Evolutionary conservation across 2,888 invertebrate species (phyloP).

Genomic region (Geotrupes spiniger): DNA sequence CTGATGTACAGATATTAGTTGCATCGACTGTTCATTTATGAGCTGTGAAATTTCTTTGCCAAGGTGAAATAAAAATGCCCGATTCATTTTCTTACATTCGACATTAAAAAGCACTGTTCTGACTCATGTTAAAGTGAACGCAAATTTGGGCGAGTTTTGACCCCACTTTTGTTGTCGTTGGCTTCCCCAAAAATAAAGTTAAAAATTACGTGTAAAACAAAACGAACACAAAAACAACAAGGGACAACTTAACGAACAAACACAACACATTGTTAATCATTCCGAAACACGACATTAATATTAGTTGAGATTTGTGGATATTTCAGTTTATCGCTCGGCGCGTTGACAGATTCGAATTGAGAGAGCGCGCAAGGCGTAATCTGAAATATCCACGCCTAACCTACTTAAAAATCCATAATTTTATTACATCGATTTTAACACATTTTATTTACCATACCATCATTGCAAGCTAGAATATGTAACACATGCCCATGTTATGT

Average conservation of each 20-base stretch:
- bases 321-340: constrained; percentile 15
- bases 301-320: constrained; percentile 22
- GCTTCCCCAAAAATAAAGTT: constrained; percentile 41
- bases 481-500: too few species aligned
- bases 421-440: background rate
- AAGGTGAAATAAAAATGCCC: background rate
- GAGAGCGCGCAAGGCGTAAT: constrained; percentile 5
- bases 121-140: background rate
- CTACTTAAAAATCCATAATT: constrained; percentile 24
- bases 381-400: constrained; percentile 23
- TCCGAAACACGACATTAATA: constrained; percentile 37
- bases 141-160: background rate
- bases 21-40: constrained; percentile 21
- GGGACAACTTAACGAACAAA: constrained; percentile 44
- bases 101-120: too few species aligned
- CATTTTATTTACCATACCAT: too few species aligned
- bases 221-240: constrained; percentile 47
- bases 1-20: constrained; percentile 25
- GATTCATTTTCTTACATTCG: background rate
- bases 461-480: too few species aligned
- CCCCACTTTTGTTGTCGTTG: constrained; percentile 22
- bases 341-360: constrained; percentile 12
- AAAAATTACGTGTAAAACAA: constrained; percentile 31
- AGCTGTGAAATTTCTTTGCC: too few species aligned
- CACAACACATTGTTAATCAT: constrained; percentile 46